Conservation (phyloP, 2,888 invertebrate species). For the Imbricaverruca yamaguchii region DNA sequence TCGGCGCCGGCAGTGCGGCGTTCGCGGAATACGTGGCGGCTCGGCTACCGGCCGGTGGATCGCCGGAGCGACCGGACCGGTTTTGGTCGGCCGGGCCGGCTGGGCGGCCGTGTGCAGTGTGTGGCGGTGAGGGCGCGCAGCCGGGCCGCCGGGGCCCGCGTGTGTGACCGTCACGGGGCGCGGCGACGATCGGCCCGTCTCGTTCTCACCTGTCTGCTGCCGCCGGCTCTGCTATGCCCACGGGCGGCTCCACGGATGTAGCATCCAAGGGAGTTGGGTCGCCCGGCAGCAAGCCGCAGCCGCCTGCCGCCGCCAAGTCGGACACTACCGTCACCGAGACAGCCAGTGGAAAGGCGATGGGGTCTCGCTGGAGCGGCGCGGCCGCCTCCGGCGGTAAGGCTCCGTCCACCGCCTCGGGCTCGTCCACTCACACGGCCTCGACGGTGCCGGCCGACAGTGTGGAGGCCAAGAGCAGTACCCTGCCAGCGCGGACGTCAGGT, state of each 20-base stretch:
- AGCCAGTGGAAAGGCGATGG: neutral
- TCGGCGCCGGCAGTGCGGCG: too few species aligned
- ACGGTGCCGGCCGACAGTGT: neutral
- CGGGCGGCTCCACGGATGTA: neutral
- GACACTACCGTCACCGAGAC: neutral
- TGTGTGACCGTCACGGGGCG: too few species aligned
- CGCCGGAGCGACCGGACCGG: neutral
- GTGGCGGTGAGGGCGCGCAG: neutral
- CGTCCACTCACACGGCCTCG: slow-evolving; percentile 1
- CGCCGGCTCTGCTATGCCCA: neutral
- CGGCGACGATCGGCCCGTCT: neutral
- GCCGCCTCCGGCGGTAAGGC: neutral
- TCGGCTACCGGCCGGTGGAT: neutral
- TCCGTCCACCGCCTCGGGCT: neutral
- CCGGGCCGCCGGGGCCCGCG: neutral
- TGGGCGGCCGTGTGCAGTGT: neutral
- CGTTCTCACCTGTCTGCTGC: neutral
- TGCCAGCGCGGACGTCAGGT: neutral
- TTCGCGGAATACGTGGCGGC: neutral
- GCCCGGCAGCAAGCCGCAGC: neutral
- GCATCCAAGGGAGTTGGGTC: neutral
- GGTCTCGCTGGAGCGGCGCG: neutral
- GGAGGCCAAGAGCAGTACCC: neutral
- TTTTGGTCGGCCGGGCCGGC: neutral
- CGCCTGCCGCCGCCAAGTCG: neutral